Evolutionary conservation across 2,888 invertebrate species (phyloP).

Genomic region (Encarsia formosa): DNA sequence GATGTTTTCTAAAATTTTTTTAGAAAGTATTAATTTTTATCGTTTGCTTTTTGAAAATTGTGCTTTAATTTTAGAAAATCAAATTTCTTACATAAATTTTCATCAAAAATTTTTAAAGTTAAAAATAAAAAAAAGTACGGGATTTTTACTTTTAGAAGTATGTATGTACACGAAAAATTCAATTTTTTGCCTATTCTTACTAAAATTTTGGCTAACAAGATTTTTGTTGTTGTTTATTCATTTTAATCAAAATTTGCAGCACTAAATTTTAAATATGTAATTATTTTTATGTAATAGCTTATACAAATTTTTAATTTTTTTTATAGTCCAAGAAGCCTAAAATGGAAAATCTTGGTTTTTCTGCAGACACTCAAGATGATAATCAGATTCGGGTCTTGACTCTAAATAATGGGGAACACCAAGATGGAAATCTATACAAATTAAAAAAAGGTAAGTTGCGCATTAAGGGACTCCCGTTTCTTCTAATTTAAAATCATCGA

Average conservation of each 20-base stretch:
- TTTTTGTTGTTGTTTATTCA: not conserved
- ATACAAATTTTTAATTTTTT: conserved; percentile 8
- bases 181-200: not conserved
- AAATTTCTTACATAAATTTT: too few relatives aligned
- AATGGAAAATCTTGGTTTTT: conserved; percentile 27
- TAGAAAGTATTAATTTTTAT: not conserved
- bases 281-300: not conserved
- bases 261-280: not conserved
- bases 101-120: too few relatives aligned
- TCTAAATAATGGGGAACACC: conserved; percentile 71
- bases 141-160: too few relatives aligned
- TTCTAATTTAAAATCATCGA: conserved; percentile 5
- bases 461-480: too few relatives aligned
- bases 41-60: not conserved
- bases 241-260: not conserved
- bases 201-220: not conserved
- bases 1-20: not conserved
- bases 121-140: too few relatives aligned
- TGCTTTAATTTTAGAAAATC: too few relatives aligned
- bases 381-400: conserved; percentile 62
- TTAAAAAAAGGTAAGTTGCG: conserved; percentile 51
- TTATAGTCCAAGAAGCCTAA: conserved; percentile 18
- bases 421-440: conserved; percentile 67
- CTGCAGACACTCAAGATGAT: conserved; percentile 25
- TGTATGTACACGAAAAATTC: too few relatives aligned